phyloP scores from a whole-genome alignment of 2,797 vertebrate species.

The Tinamus major region DNA sequence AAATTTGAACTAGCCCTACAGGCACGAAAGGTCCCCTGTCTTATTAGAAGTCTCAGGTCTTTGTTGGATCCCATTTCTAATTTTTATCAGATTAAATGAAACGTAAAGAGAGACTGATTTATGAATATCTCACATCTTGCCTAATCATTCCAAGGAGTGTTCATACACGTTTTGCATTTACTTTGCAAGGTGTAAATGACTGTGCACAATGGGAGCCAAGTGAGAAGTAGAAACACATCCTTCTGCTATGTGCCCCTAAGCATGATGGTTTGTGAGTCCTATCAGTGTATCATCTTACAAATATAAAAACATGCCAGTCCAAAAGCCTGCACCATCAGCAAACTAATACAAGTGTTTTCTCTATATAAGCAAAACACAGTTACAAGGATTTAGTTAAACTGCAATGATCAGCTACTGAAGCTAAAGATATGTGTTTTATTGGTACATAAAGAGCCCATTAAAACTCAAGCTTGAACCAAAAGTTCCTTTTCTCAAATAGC shows the following conservation, averaged over 20 bases:
- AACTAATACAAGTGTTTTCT: neutral
- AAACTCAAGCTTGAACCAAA: slow-evolving; percentile 49
- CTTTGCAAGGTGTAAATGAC: slow-evolving; percentile 41
- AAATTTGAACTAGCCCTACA: slow-evolving; percentile 42
- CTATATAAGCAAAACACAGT: neutral
- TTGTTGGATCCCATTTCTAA: slow-evolving; percentile 42
- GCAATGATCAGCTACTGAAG: slow-evolving; percentile 38
- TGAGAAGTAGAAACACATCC: slow-evolving; percentile 3
- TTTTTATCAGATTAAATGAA: slow-evolving; percentile 59
- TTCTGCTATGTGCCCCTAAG: neutral
- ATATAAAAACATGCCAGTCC: neutral
- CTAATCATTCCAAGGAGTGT: slow-evolving; percentile 22
- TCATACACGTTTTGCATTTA: neutral
- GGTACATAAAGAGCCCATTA: slow-evolving; percentile 47
- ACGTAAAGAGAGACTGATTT: slow-evolving; percentile 40
- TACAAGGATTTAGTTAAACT: slow-evolving; percentile 21
- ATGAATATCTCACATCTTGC: slow-evolving; percentile 10
- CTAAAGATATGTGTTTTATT: slow-evolving; percentile 43
- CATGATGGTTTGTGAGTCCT: neutral
- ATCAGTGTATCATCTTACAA: neutral
- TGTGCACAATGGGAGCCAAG: slow-evolving; percentile 21
- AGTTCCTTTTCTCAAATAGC: slow-evolving; percentile 56
- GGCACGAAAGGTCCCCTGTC: slow-evolving; percentile 37
- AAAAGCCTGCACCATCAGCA: neutral
- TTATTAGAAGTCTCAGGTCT: slow-evolving; percentile 55